Conservation (phyloP, 2,888 invertebrate species). For the Epirrhoe alternata region DNA sequence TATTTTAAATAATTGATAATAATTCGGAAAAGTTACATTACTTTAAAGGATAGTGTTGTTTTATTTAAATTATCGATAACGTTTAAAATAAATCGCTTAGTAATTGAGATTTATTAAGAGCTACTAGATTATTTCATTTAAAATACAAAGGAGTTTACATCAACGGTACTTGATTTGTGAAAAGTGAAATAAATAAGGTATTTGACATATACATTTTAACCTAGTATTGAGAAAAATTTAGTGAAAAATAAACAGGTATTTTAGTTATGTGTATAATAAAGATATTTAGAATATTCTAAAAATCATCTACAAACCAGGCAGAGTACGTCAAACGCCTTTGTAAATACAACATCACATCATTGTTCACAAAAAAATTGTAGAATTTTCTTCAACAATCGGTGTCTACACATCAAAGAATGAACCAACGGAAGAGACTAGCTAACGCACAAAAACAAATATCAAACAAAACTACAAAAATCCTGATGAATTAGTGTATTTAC, state of each 20-base stretch:
- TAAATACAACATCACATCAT: too few species aligned
- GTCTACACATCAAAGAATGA: not conserved
- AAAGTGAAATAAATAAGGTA: too few species aligned
- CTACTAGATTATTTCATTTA: not conserved
- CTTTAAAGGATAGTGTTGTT: constrained; percentile 24
- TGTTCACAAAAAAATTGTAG: too few species aligned
- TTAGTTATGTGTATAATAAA: too few species aligned
- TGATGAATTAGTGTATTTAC: constrained; percentile 10
- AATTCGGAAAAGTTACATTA: constrained; percentile 17
- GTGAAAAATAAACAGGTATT: too few species aligned
- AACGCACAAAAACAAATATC: constrained; percentile 2
- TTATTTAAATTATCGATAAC: constrained; percentile 30
- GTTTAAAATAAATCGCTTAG: constrained; percentile 11
- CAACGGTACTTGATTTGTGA: too few species aligned
- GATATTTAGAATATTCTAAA: too few species aligned
- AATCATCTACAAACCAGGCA: too few species aligned
- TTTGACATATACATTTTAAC: too few species aligned
- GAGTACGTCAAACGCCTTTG: too few species aligned
- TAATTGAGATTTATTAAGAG: constrained; percentile 25
- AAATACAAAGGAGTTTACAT: not conserved
- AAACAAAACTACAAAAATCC: constrained; percentile 6
- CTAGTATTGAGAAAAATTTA: too few species aligned
- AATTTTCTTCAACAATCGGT: too few species aligned
- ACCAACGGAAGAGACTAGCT: not conserved
- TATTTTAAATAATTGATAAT: constrained; percentile 23